Evolutionary conservation across 2,888 invertebrate species (phyloP), one percentile per base, ranked within the genome.

Genomic region (Cheiracanthium punctorium): DNA sequence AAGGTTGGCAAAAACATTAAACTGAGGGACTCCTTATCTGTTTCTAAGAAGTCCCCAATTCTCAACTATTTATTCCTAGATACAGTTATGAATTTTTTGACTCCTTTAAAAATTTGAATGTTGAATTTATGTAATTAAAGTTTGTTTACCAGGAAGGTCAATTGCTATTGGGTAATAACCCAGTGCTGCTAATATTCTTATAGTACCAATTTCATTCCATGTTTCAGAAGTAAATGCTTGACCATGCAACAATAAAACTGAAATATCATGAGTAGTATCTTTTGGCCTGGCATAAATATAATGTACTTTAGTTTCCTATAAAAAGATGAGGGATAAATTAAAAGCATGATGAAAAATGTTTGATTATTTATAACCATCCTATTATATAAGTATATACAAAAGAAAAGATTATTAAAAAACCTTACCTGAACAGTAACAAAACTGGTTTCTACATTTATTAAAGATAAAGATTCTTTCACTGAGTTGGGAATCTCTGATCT

Each of bases 161-260:
- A 93, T 89, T 77, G 93, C 93, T 12, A 92, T 90, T 10, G 91
- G 91, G 10, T 90, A 88, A 88, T 92, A 92, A 0, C 93, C 93
- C 85, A 92, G 90, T 28, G 91, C 91, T 29, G 91, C 91, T 76
- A 93, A 86, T n/a, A 91, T 84, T 43, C 91, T 90, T 17, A 93
- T 87, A 14, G 93, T 92, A 30, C 90, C 90, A 17, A 92, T 90
- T 0, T 92, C 90, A 17, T 90, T 88, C 93, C 93, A 93, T 33
- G 91, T 92, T 87, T 91, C 87, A 0, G 93, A 92, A 12, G 91
- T 90, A 89, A 92, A 93, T 14, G 90, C 89, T 65, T 90, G 90
- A 2, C 93, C 93, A 90, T 93, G 93, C 7, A 93, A 90, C 17
- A 93, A 90, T 2, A 93, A 90, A 1, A 93, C 89, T 20, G 87